Base-by-base conservation (phyloP, 1,140 invertebrate species). In the Drosophila bifasciata region DNA sequence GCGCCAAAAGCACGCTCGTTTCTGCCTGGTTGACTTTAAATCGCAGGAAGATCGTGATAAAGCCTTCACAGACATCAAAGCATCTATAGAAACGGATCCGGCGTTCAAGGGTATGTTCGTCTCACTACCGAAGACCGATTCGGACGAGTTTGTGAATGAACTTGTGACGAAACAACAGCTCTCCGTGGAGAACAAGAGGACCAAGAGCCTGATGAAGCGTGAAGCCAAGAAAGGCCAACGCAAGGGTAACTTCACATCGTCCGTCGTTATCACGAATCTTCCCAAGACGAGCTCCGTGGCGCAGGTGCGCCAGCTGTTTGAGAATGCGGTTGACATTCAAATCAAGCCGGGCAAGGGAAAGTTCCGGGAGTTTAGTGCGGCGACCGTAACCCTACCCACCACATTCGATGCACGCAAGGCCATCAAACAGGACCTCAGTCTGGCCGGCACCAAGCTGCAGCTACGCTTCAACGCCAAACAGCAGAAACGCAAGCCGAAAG, bases 281-380 rank as follows among this genome's bases (percentile, higher is more conserved):
- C 90, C 90, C 15, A 89, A 89, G 32, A 84, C 67, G 1, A 62
- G 66, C 0, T 86, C 90, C 0, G 17, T 76, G 28, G 67, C 67
- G 2, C 74, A 91, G 32, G 63, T 91, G 32, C 76, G 84, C 1
- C 59, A 86, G 41, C 58, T 91, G 9, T 91, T 90, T 51, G 45
- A 74, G n/a, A 73, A 77, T 23, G 83, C 84, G 1, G 88, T 91
- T 3, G 90, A 91, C 41, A 90, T 91, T 45, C 90, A 91, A 49
- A 66, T 91, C 15, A 89, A 83, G 5, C 63, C 86, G 0, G 70
- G 83, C 15, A 90, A 79, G 40, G 80, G 80, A 0, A 89, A 85
- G 41, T 79, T 74, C 79, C 71, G 78, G 0, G 81, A 84, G 17
- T 74, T 60, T 11, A 88, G 69, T 51, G 66, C 84, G 8, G 89